Percentiles rank a stretch among this genome's conserved stretches.
Conservation (phyloP, 2,113 vertebrate species). For the Dasyurus viverrinus region DNA sequence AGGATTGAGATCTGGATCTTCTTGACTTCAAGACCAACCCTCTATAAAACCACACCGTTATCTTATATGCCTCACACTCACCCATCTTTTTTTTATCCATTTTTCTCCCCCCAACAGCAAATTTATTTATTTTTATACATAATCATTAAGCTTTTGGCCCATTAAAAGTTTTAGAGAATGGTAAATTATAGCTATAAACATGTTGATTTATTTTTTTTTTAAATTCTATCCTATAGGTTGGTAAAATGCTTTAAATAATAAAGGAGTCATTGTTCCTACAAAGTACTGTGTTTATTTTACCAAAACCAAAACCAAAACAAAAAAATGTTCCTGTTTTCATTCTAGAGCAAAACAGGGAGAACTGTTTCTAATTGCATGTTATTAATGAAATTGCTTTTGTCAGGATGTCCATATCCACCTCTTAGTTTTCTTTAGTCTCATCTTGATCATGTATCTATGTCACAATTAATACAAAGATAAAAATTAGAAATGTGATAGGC, state of each 20-base stretch:
- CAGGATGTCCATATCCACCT: constrained; percentile 67
- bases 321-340: constrained; percentile 71
- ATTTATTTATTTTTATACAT: background rate
- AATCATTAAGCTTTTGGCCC: background rate
- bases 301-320: constrained; percentile 55
- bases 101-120: background rate
- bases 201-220: background rate
- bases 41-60: background rate
- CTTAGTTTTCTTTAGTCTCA: constrained; percentile 50
- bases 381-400: constrained; percentile 73
- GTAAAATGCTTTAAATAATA: background rate
- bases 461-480: background rate
- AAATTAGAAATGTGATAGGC: background rate
- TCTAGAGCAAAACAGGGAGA: constrained; percentile 68
- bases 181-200: background rate
- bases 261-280: background rate
- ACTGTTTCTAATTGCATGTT: constrained; percentile 68
- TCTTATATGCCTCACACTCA: background rate
- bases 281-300: constrained; percentile 50
- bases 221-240: background rate
- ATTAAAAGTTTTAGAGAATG: background rate
- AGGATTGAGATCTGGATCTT: background rate
- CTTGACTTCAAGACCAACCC: background rate
- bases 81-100: background rate
- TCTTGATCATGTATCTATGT: constrained; percentile 47